phyloP scores from a whole-genome alignment of 2,797 vertebrate genomes.

The Forpus xanthops region DNA sequence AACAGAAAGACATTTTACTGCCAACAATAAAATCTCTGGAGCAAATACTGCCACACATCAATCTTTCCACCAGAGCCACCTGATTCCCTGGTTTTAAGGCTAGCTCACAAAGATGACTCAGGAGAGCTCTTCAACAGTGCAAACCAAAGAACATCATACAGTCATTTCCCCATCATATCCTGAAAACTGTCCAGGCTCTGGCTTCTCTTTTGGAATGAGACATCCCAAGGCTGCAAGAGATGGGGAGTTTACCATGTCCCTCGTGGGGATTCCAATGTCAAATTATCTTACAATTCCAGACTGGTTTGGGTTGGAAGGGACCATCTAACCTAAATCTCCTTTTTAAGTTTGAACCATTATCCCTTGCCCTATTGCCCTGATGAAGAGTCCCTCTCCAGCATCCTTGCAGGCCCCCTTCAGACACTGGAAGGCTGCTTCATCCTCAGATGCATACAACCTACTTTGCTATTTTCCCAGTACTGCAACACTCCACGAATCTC shows the following conservation, averaged over 20 bases:
- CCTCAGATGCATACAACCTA: fast-evolving
- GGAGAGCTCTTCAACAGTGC: background rate
- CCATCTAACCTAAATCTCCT: background rate
- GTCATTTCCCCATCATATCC: background rate
- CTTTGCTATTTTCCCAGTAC: background rate
- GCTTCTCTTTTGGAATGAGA: background rate
- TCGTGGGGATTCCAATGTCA: background rate
- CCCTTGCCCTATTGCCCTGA: background rate
- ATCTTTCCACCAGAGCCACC: background rate
- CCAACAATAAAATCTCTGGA: background rate
- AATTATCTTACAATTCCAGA: background rate
- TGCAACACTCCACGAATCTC: background rate
- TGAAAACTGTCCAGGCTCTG: background rate
- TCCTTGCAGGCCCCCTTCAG: background rate
- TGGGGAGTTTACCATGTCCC: background rate
- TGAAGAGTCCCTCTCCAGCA: background rate
- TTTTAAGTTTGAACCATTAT: background rate
- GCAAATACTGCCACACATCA: background rate
- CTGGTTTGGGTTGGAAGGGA: background rate
- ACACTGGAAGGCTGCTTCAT: background rate
- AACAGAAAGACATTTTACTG: background rate
- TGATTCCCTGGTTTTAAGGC: background rate
- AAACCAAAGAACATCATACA: background rate
- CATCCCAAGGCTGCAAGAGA: background rate
- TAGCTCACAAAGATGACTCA: background rate